Base-by-base conservation (phyloP, 35 echinoderm and acorn worm species). In the Patiria miniata region DNA sequence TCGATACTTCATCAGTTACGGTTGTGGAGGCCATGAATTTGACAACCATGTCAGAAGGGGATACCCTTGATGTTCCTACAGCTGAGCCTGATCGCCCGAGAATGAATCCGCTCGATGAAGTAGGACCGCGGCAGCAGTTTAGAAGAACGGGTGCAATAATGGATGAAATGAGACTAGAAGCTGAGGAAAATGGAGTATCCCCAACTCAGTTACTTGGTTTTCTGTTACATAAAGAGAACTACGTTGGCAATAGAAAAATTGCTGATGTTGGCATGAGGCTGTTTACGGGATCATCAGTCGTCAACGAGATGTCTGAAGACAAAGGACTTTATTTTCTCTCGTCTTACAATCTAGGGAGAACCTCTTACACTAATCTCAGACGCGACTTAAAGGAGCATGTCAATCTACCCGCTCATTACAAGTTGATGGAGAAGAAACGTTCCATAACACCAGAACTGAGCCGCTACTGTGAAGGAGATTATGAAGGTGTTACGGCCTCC, bases 131-230 rank as follows among this genome's bases (percentile, higher is more conserved):
- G 1, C 53, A 56, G 53, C 53, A 56, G n/a, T 56, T 56, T n/a
- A 56, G 53, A 56, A 1, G 53, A n/a, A 3, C 53, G 53, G n/a
- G 53, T 56, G 53, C 53, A 56, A 56, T 56, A 56, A 1, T 1
- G n/a, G 53, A 12, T 17, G 53, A 56, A 56, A 17, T 56, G 3
- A 56, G 2, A 56, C 14, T 0, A 56, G 53, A 56, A 3, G 53
- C 53, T 12, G 53, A 56, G 0, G 53, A 56, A 56, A 56, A 56
- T 56, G 53, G 53, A 17, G 53, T 56, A 17, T 56, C 53, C 53
- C 53, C 53, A 56, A 56, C 53, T 56, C 53, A 56, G 53, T 56
- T 56, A 56, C 53, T 56, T 56, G 53, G 53, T 17, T 56, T 56
- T 56, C 53, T 56, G 14, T 17, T 56, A n/a, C 53, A 56, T n/a